Percentiles rank a stretch among this genome's conserved stretches.
Evolutionary conservation across 1,140 invertebrate genomes (phyloP).

Genomic region (Tetramorium alpestre): DNA sequence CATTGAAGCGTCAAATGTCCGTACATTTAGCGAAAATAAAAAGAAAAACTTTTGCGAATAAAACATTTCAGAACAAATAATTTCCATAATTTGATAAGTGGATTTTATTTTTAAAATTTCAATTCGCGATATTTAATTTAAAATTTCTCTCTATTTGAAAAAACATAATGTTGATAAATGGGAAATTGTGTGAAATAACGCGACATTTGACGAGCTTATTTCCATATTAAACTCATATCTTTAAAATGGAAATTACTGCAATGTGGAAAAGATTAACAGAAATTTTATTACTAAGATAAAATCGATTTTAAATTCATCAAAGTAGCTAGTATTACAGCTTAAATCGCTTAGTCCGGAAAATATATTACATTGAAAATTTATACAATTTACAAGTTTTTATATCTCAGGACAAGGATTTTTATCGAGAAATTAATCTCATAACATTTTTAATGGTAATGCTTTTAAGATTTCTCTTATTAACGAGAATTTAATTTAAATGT

Average conservation of each 20-base stretch:
- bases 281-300: not conserved
- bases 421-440: not conserved
- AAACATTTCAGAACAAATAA: not conserved
- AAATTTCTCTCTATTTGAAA: not conserved
- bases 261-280: not conserved
- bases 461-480: not conserved
- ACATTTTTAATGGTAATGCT: not conserved
- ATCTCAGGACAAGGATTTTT: not conserved
- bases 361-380: not conserved
- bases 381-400: not conserved
- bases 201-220: not conserved
- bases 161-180: not conserved
- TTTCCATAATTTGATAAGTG: not conserved
- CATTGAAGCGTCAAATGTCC: not conserved
- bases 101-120: conserved; percentile 4
- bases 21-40: not conserved
- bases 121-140: not conserved
- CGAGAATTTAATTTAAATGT: not conserved
- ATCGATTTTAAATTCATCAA: not conserved
- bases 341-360: not conserved
- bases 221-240: not conserved
- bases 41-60: not conserved
- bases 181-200: not conserved
- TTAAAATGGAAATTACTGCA: not conserved
- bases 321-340: not conserved